Evolutionary conservation across 2,888 invertebrate species (phyloP), one percentile per base, ranked within the genome.

Genomic region (Trachelus troglodyta): DNA sequence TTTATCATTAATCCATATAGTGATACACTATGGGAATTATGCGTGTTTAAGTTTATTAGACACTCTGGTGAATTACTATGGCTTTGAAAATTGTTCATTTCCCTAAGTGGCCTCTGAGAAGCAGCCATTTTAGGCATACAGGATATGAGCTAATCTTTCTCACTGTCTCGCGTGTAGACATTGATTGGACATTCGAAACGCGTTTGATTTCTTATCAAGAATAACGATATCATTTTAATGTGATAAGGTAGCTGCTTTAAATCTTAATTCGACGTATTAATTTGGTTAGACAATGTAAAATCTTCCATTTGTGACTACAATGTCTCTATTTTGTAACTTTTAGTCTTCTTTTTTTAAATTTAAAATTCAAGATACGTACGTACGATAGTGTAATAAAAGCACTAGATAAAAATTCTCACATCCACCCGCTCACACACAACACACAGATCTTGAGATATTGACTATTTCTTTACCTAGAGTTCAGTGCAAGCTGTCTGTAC

Each of bases 401-500:
- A 56, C 56, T 56, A 56, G 23, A 56, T 56, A 9, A 23, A 56
- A 56, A 56, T 56, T 56, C 23, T 56, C 56, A 56, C 56, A 56
- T 56, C 56, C 56, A 56, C 23, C 56, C 56, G 23, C 56, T 56
- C 56, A 56, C 56, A 56, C 56, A 56, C 56, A 56, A 23, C 56
- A 56, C 56, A 56, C 56, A 56, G 56, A 56, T 56, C 56, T 56
- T 56, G 56, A 56, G 56, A 56, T 56, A 56, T 77, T 33, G 75
- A 56, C 73, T 11, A 78, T 35, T 6, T 69, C 31, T 73, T 78
- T 78, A 78, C 78, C 78, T 78, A 78, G 78, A 34, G 33, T 78
- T 90, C 35, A 89, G 79, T 34, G 89, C 90, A 71, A 91, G 86
- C 75, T 91, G 91, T 77, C 88, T 91, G 88, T 90, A 91, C 91